These are phyloP conservation scores for Oasisia sp. DNA, from an alignment of 2,888 invertebrate genomes.

Conservation along the genomic window DNA sequence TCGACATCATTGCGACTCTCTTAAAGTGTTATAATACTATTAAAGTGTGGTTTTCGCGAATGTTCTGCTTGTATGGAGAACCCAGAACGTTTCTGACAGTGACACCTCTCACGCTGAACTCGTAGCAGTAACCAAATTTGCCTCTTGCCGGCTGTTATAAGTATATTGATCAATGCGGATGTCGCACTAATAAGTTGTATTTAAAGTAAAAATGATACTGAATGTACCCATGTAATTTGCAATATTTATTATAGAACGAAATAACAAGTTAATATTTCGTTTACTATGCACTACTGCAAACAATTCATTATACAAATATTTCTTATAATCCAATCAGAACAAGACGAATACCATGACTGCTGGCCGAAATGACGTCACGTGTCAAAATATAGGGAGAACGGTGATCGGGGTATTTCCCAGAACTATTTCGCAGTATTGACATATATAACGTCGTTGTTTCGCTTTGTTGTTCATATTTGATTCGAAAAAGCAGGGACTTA, in stretches of 20 bases:
- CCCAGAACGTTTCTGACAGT: not conserved
- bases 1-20: not conserved
- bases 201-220: not conserved
- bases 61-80: not conserved
- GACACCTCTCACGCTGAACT: not conserved
- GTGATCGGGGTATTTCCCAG: not conserved
- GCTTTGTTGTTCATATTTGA: not conserved
- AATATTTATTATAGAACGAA: not conserved
- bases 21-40: not conserved
- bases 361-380: slow-evolving; percentile 19
- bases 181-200: not conserved
- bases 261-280: not conserved
- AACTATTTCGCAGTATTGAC: not conserved
- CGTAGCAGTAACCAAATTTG: not conserved
- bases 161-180: not conserved
- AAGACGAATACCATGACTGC: not conserved
- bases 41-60: not conserved
- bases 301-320: not conserved
- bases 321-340: not conserved
- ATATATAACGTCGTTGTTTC: not conserved
- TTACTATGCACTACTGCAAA: not conserved
- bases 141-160: not conserved
- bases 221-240: not conserved
- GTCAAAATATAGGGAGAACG: not conserved
- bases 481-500: not conserved